phyloP scores from a whole-genome alignment of 2,113 vertebrate genomes.

The Aramus guarauna region DNA sequence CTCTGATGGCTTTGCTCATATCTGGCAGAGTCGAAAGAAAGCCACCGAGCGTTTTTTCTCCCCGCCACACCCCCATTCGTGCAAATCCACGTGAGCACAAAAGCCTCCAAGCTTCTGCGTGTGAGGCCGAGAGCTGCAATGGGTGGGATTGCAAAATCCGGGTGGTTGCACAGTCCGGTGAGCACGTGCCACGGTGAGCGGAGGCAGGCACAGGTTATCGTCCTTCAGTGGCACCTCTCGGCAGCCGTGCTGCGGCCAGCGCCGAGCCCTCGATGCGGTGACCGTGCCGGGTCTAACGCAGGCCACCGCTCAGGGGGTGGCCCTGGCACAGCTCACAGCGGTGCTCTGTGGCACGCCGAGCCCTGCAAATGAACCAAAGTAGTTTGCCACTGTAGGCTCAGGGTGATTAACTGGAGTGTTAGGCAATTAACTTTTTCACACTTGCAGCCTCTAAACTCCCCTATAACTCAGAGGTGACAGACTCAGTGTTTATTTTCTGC shows the following conservation, averaged over 20 bases:
- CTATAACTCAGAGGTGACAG: slow-evolving; percentile 26
- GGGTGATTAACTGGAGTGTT: slow-evolving; percentile 22
- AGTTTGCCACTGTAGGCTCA: not conserved
- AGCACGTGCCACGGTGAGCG: accelerated
- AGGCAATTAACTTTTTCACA: slow-evolving; percentile 47
- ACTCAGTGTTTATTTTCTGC: not conserved
- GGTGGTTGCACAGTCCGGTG: accelerated
- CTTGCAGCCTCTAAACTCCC: not conserved
- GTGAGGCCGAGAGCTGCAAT: not conserved
- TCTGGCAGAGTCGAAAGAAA: not conserved
- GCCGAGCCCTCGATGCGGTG: not conserved
- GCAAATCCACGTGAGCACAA: not conserved
- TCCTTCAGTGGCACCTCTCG: not conserved
- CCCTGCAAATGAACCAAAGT: not conserved
- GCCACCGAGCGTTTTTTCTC: not conserved
- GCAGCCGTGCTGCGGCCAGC: not conserved
- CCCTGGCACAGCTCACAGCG: not conserved
- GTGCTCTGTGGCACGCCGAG: not conserved
- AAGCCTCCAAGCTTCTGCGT: not conserved
- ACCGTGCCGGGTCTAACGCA: not conserved
- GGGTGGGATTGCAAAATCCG: not conserved
- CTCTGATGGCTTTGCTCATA: not conserved
- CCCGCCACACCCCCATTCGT: accelerated
- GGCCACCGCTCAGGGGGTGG: not conserved
- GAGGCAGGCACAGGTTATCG: not conserved